Conservation (phyloP, 1,140 invertebrate genomes). For the Caenorhabditis remanei region DNA sequence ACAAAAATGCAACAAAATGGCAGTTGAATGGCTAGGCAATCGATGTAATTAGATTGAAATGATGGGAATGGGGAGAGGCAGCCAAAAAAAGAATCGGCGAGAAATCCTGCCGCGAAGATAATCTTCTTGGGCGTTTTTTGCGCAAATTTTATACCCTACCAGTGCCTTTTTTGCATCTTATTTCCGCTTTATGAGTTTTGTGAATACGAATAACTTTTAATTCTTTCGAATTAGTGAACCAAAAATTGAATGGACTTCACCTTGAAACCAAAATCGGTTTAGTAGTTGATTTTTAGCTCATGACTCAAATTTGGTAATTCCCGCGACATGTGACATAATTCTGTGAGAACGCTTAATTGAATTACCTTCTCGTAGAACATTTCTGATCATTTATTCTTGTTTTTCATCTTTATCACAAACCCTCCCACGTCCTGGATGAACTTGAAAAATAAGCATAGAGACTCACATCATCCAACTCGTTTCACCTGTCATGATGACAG, state of each 20-base stretch:
- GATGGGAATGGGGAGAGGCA: neutral
- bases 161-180: neutral
- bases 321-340: too few relatives aligned
- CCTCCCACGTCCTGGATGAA: conserved; percentile 12
- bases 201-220: neutral
- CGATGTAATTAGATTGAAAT: conserved; percentile 39
- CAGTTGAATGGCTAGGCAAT: conserved; percentile 4
- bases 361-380: neutral
- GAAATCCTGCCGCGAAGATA: conserved; percentile 32
- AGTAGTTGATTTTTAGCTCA: neutral
- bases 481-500: conserved; percentile 37
- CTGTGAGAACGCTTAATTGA: too few relatives aligned
- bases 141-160: neutral
- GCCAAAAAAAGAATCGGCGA: neutral
- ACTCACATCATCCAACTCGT: conserved; percentile 3
- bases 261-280: too few relatives aligned
- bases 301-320: neutral
- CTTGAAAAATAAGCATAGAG: neutral
- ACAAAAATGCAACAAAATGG: neutral
- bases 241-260: too few relatives aligned
- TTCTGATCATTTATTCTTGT: neutral
- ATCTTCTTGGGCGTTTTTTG: neutral
- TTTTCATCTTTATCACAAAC: neutral
- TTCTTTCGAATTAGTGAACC: neutral
- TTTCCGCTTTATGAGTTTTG: conserved; percentile 30